Evolutionary conservation across 53 echinoderm and acorn worm genomes (phyloP), one percentile per base, ranked within the genome.

Genomic region (Glandiceps talaboti): DNA sequence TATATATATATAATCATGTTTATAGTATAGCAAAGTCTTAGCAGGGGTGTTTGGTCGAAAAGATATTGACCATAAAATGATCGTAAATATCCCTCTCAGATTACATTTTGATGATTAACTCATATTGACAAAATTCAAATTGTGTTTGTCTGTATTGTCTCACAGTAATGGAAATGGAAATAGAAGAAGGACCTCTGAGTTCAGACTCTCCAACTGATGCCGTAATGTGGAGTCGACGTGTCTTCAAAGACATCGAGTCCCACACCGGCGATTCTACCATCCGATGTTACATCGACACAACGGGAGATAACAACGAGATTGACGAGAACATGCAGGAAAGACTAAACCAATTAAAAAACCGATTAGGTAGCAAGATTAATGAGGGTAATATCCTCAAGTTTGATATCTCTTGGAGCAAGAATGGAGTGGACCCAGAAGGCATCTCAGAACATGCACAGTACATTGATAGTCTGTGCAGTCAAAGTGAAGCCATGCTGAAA

Each of bases 331-430:
- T 92, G 27, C 88, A 93, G 27, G 93, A 97, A 76, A 91, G 92
- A 81, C 97, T 97, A 1, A 81, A 77, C 77, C 93, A 93, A 78
- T 85, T 97, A 76, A 90, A 88, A 32, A 93, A 93, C 84, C 81
- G 97, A 29, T 86, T 97, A 31, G 88, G 85, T 27, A 74, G 85
- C 74, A 93, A 97, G 87, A 92, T 97, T 25, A 91, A 88, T 75
- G 89, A 85, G 81, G 87, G 89, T 1, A 89, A 91, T 81, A 92
- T 92, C 82, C 77, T 97, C 45, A 93, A 90, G 89, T 97, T 97
- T 88, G 93, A 93, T 76, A 88, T 97, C 77, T 84, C 93, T 25
- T 97, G 97, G 97, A 91, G 89, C 29, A 86, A 89, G 26, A 91
- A 91, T 31, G 96, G 93, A 1, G 73, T 93, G 73, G 93, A 91